Base-by-base conservation (phyloP, 2,888 invertebrate genomes). In the Neocrepidodera transversa region DNA sequence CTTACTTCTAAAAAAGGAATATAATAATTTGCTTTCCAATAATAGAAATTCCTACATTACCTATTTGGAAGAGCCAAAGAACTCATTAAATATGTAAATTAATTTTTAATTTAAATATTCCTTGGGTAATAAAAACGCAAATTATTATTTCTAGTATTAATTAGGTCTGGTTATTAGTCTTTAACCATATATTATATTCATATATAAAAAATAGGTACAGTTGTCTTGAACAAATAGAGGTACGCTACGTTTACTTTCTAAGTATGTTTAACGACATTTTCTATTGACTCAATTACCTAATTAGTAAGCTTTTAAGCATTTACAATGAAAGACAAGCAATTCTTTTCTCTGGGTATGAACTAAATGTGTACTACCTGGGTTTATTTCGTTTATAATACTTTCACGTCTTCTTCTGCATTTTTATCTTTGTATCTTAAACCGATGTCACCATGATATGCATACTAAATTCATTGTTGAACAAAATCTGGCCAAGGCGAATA, bases 381-480 rank as follows among this genome's bases (percentile, higher is more conserved):
- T 42, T n/a, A 10, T 20, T 45, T 28, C 38, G 17, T 57, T 51
- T 51, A 35, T 57, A 57, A 45, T 17, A 57, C 51, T 35, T 51
- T 57, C 57, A 57, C 50, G 32, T 32, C 3, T 28, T 8, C 13
- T 13, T 13, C 32, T 13, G 32, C 32, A 13, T 32, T 32, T 32
- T 32, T 32, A 32, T 13, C 13, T 42, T 42, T 18, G n/a, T 45
- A 23, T 3, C 8, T 45, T n/a, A n/a, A n/a, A n/a, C n/a, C n/a
- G n/a, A n/a, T n/a, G n/a, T 45, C 45, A 45, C 45, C n/a, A n/a
- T n/a, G n/a, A n/a, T n/a, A n/a, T 10, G 14, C 43, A 43, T 43
- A 43, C 23, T 10, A 26, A 26, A 26, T n/a, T 23, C 20, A 16
- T 45, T 45, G 14, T 16, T 8, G 28, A 13, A 47, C 16, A 11